Conservation (phyloP, 2,797 vertebrate genomes). For the Caiman crocodilus region DNA sequence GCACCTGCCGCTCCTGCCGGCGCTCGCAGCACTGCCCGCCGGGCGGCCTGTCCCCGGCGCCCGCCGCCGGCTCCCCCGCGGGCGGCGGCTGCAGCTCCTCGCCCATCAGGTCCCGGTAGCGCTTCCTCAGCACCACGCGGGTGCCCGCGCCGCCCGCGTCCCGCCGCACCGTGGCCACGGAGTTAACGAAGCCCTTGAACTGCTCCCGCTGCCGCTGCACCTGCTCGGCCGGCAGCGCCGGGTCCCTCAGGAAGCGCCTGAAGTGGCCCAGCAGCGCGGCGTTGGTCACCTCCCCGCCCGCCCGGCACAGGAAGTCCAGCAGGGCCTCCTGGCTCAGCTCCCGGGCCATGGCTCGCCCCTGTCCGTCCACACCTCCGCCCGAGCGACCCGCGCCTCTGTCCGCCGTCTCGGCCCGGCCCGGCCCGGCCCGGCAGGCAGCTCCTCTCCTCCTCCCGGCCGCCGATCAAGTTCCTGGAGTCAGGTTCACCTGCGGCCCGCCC, state of each 20-base stretch:
- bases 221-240: constrained; percentile 73
- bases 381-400: neutral
- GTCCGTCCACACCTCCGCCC: neutral
- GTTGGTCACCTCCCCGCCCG: constrained; percentile 88
- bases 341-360: constrained; percentile 82
- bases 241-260: constrained; percentile 84
- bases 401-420: neutral
- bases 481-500: constrained; percentile 19
- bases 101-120: constrained; percentile 80
- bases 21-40: neutral
- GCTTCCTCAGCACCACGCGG: constrained; percentile 86
- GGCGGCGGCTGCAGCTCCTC: constrained; percentile 62
- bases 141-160: constrained; percentile 80
- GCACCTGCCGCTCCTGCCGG: neutral
- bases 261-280: constrained; percentile 89
- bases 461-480: neutral
- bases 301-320: constrained; percentile 85
- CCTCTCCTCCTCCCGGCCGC: constrained; percentile 2
- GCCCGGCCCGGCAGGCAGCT: constrained; percentile 36
- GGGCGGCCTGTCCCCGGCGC: neutral
- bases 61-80: neutral
- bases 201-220: constrained; percentile 83
- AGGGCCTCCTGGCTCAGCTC: constrained; percentile 90
- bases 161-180: constrained; percentile 89
- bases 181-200: constrained; percentile 93